Conservation (phyloP, 2,113 vertebrate genomes). For the Peromyscus californicus region DNA sequence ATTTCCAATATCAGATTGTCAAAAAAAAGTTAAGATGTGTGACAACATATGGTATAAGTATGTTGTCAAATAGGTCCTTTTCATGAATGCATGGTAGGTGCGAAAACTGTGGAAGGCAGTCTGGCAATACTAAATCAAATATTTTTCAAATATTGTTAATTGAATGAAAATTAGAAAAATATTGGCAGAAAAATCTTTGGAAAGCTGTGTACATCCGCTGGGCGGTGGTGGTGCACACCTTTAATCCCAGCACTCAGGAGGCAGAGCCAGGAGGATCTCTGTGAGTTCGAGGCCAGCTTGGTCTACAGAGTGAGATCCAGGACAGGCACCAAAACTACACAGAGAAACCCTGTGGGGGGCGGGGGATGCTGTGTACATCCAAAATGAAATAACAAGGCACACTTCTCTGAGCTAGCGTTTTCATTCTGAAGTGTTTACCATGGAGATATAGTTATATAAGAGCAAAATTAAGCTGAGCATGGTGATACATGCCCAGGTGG, state of each 20-base stretch:
- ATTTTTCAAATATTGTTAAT: constrained; percentile 15
- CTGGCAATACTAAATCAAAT: constrained; percentile 29
- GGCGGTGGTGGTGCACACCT: too few relatives aligned
- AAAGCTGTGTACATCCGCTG: constrained; percentile 11
- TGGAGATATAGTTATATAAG: neutral
- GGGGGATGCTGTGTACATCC: neutral
- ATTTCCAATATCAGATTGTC: constrained; percentile 10
- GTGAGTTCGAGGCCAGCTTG: too few relatives aligned
- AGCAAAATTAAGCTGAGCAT: neutral
- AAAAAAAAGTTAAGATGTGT: constrained; percentile 30
- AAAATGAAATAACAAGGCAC: neutral
- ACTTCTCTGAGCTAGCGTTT: constrained; percentile 10
- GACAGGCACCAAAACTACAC: too few relatives aligned
- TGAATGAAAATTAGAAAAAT: constrained; percentile 55
- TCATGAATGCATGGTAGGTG: neutral
- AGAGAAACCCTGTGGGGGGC: too few relatives aligned
- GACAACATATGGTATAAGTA: neutral
- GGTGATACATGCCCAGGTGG: neutral
- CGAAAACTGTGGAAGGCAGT: constrained; percentile 20
- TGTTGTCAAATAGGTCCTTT: neutral
- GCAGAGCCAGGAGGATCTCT: too few relatives aligned
- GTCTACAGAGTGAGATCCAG: too few relatives aligned
- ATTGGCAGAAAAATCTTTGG: constrained; percentile 49
- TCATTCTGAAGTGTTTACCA: constrained; percentile 6
- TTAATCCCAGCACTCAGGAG: too few relatives aligned